Evolutionary conservation across 1,140 invertebrate species (phyloP), one percentile per base, ranked within the genome.

Genomic region (Drosophila neocordata): DNA sequence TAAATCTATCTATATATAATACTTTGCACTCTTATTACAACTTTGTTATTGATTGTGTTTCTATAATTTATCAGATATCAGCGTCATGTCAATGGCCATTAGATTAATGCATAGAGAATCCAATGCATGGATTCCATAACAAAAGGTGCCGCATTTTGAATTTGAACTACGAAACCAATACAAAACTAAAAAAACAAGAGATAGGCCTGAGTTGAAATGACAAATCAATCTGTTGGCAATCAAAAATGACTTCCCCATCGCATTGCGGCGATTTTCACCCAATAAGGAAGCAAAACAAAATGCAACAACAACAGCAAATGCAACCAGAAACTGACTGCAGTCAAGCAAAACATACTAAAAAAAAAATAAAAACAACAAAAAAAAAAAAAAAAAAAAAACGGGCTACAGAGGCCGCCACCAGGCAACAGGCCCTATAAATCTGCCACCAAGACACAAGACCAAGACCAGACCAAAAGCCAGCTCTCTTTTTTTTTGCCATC

Each of bases 191-290:
- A 24, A 18, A 66, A 20, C 4, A 52, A 18, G 48, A 18, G 11
- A 24, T 1, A 52, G 1, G n/a, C 4, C 2, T 8, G 44, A 24
- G 24, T 69, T 52, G 61, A 77, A 79, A 88, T 82, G 84, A 87
- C 84, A 87, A 87, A 87, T 87, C 83, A 87, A 87, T 87, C 84
- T 78, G 75, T 35, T 75, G 72, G 79, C 75, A 87, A 88, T 87
- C 83, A 87, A 87, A 77, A 67, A 60, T 51, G 51, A 87, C 79
- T 87, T 88, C 72, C 83, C 75, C 69, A 63, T 70, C 69, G 56
- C 61, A 56, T 63, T 53, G 65, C 57, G 44, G 62, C 71, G 78
- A 88, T 84, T 88, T 88, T 89, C 83, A 88, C 83, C 83, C 76
- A 89, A 88, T 88, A 88, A 88, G 83, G 83, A 88, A 88, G 83